Evolutionary conservation across 2,888 invertebrate species (phyloP).

Genomic region (Bombylius discolor): DNA sequence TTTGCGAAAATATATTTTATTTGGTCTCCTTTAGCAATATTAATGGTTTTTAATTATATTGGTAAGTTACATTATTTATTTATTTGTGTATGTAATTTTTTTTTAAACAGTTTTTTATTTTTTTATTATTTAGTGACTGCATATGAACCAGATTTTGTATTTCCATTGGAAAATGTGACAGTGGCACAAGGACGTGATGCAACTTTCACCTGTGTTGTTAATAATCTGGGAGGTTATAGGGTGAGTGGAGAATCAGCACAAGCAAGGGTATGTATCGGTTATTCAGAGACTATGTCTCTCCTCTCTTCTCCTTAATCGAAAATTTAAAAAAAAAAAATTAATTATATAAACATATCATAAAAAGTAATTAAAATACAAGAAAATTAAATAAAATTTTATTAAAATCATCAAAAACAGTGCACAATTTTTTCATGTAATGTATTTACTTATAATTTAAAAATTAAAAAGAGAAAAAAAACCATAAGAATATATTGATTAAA

Average conservation of each 20-base stretch:
- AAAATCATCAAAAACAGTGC: background rate
- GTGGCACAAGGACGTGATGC: constrained; percentile 65
- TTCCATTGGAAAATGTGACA: constrained; percentile 63
- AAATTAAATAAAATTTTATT: background rate
- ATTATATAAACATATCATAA: background rate
- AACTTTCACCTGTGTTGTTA: constrained; percentile 65
- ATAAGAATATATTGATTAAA: no score
- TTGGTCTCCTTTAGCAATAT: constrained; percentile 26
- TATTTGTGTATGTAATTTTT: background rate
- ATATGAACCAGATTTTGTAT: constrained; percentile 61
- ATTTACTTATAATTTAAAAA: background rate
- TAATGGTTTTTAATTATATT: constrained; percentile 31
- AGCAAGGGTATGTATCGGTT: constrained; percentile 71
- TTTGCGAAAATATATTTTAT: constrained; percentile 16
- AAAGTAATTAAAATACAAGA: background rate
- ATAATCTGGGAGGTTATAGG: constrained; percentile 65
- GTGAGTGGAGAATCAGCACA: constrained; percentile 82
- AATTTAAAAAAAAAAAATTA: background rate
- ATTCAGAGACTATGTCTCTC: constrained; percentile 14
- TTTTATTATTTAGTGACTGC: constrained; percentile 41
- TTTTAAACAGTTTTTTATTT: background rate
- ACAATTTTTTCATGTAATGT: background rate
- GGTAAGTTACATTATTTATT: constrained; percentile 23
- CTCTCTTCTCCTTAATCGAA: background rate
- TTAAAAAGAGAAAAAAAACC: no score